These are phyloP conservation scores for Heterotis niloticus DNA, from an alignment of 2,113 vertebrate genomes.

Conservation along the genomic window DNA sequence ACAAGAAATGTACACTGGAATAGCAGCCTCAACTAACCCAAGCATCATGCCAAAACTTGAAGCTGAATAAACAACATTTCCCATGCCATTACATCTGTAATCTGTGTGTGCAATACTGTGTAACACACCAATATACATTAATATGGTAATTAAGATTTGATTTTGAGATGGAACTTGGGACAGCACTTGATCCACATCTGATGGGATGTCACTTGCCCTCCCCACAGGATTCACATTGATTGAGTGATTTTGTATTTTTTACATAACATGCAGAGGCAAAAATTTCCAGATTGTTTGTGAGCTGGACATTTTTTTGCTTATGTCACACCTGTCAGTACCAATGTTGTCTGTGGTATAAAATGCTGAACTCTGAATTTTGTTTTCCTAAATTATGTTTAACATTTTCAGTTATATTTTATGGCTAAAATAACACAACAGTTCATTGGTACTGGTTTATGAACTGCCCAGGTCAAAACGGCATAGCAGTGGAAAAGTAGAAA, in stretches of 20 bases:
- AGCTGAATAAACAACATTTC: not conserved
- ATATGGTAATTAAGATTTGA: conserved; percentile 17
- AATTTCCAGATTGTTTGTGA: conserved; percentile 3
- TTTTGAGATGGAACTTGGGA: conserved; percentile 1
- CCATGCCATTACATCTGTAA: not conserved
- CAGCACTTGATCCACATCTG: conserved; percentile 9
- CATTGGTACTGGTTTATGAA: no score
- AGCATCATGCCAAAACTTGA: no score
- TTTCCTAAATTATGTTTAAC: no score
- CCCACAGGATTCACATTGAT: conserved; percentile 7
- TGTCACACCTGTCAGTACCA: not conserved
- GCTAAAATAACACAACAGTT: no score
- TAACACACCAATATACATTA: conserved; percentile 16
- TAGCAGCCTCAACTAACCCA: no score
- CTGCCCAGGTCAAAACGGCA: no score
- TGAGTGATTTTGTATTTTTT: conserved; percentile 20
- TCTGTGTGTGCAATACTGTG: not conserved
- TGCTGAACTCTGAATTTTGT: not conserved
- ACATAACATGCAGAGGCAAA: not conserved
- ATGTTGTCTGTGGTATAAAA: not conserved
- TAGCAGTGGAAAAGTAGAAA: no score
- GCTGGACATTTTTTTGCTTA: not conserved
- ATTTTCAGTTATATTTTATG: no score
- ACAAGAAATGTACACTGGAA: no score
- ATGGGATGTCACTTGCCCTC: not conserved